Evolutionary conservation across 37 sponge, comb jelly and placozoan genomes (phyloP).

Genomic region (Corticium candelabrum): DNA sequence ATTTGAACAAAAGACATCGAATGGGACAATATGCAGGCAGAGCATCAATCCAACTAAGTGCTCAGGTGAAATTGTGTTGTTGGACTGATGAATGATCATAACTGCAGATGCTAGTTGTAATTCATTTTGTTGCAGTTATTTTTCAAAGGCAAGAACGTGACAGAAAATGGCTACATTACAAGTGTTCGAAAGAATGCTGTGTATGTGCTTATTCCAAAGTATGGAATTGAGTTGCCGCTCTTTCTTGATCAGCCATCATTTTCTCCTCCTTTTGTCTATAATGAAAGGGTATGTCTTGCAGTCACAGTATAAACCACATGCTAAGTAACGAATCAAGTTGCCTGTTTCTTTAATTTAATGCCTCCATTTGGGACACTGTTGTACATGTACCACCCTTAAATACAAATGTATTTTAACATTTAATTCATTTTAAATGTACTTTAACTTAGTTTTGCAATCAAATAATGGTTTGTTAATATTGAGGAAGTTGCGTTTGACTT

Average conservation of each 20-base stretch:
- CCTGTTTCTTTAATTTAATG: too few relatives aligned
- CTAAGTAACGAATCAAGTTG: too few relatives aligned
- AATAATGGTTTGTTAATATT: too few relatives aligned
- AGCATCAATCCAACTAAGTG: conserved; percentile 79
- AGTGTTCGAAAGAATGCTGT: conserved; percentile 77
- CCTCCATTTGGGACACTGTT: too few relatives aligned
- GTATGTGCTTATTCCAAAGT: conserved; percentile 81
- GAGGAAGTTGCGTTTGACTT: too few relatives aligned
- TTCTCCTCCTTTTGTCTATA: background rate
- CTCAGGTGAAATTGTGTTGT: conserved; percentile 18
- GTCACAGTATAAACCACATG: too few relatives aligned
- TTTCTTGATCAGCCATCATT: conserved; percentile 34
- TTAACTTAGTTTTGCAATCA: too few relatives aligned
- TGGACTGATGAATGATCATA: background rate
- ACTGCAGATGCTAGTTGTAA: background rate
- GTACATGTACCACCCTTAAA: too few relatives aligned
- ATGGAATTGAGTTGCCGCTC: conserved; percentile 68
- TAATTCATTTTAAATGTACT: too few relatives aligned
- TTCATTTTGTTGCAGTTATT: conserved; percentile 38
- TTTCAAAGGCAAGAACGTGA: conserved; percentile 49
- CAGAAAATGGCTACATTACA: conserved; percentile 75
- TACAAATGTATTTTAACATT: too few relatives aligned
- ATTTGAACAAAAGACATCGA: conserved; percentile 84
- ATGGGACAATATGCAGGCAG: conserved; percentile 86
- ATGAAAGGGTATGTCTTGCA: conserved; percentile 19